A percentile compares a stretch with the other conserved stretches of the same genome.
Evolutionary conservation across 1,140 invertebrate genomes (phyloP).

Genomic region (Coelopa frigida): DNA sequence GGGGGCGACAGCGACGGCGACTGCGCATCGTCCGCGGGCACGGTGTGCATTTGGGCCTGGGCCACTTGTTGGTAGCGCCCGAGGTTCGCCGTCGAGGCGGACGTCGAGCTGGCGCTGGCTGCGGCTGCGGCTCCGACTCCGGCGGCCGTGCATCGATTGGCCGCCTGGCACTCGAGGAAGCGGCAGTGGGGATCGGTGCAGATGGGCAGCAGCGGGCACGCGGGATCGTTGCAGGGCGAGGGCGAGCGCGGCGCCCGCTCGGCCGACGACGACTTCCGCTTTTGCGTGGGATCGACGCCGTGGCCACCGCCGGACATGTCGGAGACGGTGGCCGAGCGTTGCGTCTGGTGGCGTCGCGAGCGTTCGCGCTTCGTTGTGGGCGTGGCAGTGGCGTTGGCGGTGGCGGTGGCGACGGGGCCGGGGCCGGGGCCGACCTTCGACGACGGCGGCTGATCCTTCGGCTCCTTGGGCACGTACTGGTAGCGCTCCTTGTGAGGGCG

Average conservation of each 20-base stretch:
- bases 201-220: constrained; percentile 40
- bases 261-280: constrained; percentile 41
- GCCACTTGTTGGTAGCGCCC: constrained; percentile 37
- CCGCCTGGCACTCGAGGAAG: constrained; percentile 31
- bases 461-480: constrained; percentile 39
- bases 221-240: constrained; percentile 41
- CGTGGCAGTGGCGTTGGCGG: constrained; percentile 1
- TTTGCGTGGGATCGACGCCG: constrained; percentile 19
- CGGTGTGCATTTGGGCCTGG: constrained; percentile 38
- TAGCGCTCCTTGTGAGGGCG: constrained; percentile 43
- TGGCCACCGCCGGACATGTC: constrained; percentile 36
- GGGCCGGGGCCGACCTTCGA: constrained; percentile 11
- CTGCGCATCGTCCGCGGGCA: constrained; percentile 40
- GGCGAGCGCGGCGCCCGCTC: constrained; percentile 39
- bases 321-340: constrained; percentile 41
- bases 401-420: constrained; percentile 7
- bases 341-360: constrained; percentile 41
- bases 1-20: constrained; percentile 34
- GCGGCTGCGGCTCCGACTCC: no score
- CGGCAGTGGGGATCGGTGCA: constrained; percentile 44
- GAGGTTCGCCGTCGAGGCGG: constrained; percentile 34
- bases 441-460: constrained; percentile 12
- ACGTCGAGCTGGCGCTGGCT: constrained; percentile 19
- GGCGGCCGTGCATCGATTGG: no score
- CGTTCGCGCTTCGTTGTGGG: constrained; percentile 30